Conservation (phyloP, 2,797 vertebrate species). For the Gymnopithys bicolor region DNA sequence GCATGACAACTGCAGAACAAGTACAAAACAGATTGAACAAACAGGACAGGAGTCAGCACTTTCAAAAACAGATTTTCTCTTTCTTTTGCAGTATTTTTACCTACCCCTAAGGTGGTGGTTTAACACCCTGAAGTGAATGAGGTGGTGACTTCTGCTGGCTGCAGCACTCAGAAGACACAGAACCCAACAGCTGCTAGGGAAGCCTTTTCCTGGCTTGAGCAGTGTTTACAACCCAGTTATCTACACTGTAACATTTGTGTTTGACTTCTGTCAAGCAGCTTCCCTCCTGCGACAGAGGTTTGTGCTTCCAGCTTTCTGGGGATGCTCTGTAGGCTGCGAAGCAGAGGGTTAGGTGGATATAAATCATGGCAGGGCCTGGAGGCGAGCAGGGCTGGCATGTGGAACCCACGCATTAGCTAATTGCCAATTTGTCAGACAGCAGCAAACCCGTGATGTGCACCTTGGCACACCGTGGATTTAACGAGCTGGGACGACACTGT, state of each 20-base stretch:
- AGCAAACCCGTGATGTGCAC: fast-evolving
- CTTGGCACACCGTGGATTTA: not conserved
- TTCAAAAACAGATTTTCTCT: not conserved
- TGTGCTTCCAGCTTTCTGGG: not conserved
- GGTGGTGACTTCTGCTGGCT: not conserved
- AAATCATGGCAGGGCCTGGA: not conserved
- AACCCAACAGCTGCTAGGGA: not conserved
- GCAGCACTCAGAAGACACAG: not conserved
- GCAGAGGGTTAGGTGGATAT: not conserved
- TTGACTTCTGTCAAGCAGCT: not conserved
- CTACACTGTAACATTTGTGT: not conserved
- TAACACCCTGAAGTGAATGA: not conserved
- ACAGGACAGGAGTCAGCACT: fast-evolving
- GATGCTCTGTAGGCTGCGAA: not conserved
- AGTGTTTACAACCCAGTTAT: not conserved
- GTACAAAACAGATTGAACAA: not conserved
- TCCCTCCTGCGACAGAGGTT: not conserved
- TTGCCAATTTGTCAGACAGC: fast-evolving
- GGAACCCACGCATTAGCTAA: not conserved
- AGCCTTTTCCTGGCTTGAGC: not conserved
- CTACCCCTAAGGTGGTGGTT: not conserved
- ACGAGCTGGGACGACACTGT: not conserved
- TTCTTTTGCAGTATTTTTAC: not conserved
- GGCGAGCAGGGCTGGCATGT: not conserved
- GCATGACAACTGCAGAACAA: not conserved